Base-by-base conservation (phyloP, 2,113 vertebrate genomes). In the Thinocorus orbignyianus region DNA sequence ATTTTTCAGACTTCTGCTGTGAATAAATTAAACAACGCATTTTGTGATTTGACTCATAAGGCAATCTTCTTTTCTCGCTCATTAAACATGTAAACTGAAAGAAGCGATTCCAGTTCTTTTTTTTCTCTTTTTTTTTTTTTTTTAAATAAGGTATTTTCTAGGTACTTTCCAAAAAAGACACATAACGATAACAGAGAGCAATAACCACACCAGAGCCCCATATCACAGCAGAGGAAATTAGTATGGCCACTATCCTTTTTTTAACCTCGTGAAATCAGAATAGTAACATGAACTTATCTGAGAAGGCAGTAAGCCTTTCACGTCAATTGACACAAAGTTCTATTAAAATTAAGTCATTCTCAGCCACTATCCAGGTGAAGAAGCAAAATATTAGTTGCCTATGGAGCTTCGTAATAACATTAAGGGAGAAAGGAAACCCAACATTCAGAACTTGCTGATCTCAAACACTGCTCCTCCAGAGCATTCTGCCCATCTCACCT, bases 171-270 rank as follows among this genome's bases (percentile, higher is more conserved):
- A 57, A 55, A 57, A 73, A 30, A 72, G 3, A 24, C 18, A 64
- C 3, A 13, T n/a, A 66, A 49, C 2, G 18, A 62, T 19, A 62
- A 73, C 51, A 82, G 42, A 88, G 7, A 76, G 55, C 11, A 81
- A 19, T 30, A 88, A 90, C 33, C 35, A 87, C 48, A 85, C 5
- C 6, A 33, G 81, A 86, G n/a, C 9, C 28, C 22, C 6, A 18
- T 20, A 92, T 25, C 39, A 84, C 20, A 83, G 13, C 12, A 68
- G 30, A 11, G 84, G 18, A 91, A 86, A 62, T 25, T 0, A 57
- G 6, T 30, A 72, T 0, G 0, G 0, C 2, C 9, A 22, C 35
- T 37, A 23, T 41, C 18, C 30, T 46, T 77, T 35, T 74, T 49
- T 65, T 31, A 72, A 52, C 17, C n/a, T 54, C 26, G 23, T 44